Evolutionary conservation across 1,140 invertebrate species (phyloP), one percentile per base, ranked within the genome.

Genomic region (Ooceraea biroi): DNA sequence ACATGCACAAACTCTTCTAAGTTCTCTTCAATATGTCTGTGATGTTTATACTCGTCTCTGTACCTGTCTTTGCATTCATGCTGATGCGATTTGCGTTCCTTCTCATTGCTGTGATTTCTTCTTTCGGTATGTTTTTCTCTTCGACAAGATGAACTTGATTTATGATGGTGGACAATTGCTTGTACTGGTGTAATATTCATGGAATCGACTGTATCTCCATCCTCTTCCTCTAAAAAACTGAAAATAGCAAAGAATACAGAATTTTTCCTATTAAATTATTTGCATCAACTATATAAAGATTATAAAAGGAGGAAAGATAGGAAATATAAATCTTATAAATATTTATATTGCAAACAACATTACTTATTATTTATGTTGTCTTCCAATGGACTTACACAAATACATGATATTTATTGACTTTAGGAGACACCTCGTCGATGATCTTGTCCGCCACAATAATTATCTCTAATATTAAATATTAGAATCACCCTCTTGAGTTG

Each of bases 131-230:
- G 95, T 36, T 92, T 94, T 2, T 93, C 93, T 41, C 91, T 90
- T 88, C 93, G 91, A 5, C 91, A 85, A 0, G 94, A 92, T 17
- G 92, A 89, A 44, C 73, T 92, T 14, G 90, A 92, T 71, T 94
- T 94, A 60, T 95, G 95, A 84, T 95, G 94, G 82, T 95, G 94
- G 63, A 95, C 94, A 76, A 95, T 93, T 22, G 97, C 96, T 92
- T 98, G 98, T 12, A 98, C 98, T 48, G 98, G 98, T 95, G 98
- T 98, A 78, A 99, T 99, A 87, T 98, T 97, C 88, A 99, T 94
- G 2, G 97, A 97, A 85, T 96, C 96, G 86, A 97, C 96, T 36
- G 96, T 95, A 89, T 97, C 96, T 72, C 96, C 96, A 14, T 95
- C 95, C 90, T 96, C 96, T 91, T 97, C 96, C 90, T 97, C 96